These are phyloP conservation scores for Entomobrya multifasciata DNA, from an alignment of 2,888 invertebrate species.

Conservation along the genomic window DNA sequence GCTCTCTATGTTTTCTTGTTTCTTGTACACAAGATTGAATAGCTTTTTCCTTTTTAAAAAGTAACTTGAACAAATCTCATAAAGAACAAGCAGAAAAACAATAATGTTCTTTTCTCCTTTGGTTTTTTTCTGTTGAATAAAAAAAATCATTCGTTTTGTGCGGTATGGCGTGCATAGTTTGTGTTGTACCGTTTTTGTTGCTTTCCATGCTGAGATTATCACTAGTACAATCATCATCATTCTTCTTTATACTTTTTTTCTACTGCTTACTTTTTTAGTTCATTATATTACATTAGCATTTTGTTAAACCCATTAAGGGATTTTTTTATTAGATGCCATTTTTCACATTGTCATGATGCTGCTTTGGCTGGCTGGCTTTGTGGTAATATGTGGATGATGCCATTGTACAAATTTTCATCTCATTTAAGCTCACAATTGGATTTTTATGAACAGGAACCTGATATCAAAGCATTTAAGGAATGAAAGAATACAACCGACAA, in stretches of 20 bases:
- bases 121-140: conserved; percentile 35
- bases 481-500: conserved; percentile 8
- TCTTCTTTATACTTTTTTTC: not conserved
- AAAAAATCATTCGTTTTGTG: conserved; percentile 3
- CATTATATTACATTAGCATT: conserved; percentile 29
- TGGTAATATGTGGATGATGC: not conserved
- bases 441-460: conserved; percentile 29
- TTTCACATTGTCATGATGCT: conserved; percentile 42
- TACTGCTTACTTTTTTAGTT: conserved; percentile 2
- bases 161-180: not conserved
- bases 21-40: conserved; percentile 33
- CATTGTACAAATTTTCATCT: conserved; percentile 56
- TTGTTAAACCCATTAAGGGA: conserved; percentile 55
- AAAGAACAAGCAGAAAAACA: conserved; percentile 43
- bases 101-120: conserved; percentile 45
- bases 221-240: not conserved
- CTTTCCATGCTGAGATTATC: conserved; percentile 14
- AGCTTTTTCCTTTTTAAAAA: conserved; percentile 24
- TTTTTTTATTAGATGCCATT: conserved; percentile 26
- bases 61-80: conserved; percentile 29
- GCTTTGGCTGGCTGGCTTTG: conserved; percentile 13
- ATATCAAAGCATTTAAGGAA: not conserved
- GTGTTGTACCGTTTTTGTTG: conserved; percentile 28
- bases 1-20: conserved; percentile 7
- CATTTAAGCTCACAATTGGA: conserved; percentile 58